Conservation (phyloP, 2,113 vertebrate species). For the Lonchura striata region DNA sequence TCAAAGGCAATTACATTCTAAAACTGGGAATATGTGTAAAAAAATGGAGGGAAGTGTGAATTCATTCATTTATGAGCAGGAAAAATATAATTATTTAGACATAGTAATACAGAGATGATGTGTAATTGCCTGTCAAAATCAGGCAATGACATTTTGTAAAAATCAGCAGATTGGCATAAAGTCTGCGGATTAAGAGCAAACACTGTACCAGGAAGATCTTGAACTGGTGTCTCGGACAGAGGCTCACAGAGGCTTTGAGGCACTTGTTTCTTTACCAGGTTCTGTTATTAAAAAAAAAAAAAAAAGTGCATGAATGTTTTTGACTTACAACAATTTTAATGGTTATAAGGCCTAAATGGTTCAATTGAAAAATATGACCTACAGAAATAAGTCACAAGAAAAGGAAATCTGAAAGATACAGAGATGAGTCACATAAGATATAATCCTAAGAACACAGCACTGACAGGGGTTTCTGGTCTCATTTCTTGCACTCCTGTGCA, state of each 20-base stretch:
- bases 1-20: constrained; percentile 13
- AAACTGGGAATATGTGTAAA: neutral
- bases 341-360: neutral
- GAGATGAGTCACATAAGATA: neutral
- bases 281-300: neutral
- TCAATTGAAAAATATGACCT: neutral
- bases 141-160: neutral
- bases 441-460: neutral
- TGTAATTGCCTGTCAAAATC: neutral
- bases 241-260: neutral
- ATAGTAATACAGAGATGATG: neutral
- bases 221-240: neutral
- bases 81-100: neutral
- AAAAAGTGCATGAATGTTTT: neutral
- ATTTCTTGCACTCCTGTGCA: neutral
- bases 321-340: neutral
- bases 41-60: neutral
- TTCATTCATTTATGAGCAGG: neutral
- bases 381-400: neutral
- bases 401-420: neutral
- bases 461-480: neutral
- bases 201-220: constrained; percentile 6
- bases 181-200: neutral
- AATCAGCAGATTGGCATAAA: neutral
- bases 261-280: neutral